These are phyloP conservation scores for Prochilodus magdalenae DNA, from an alignment of 2,113 vertebrate genomes.

Conservation along the genomic window DNA sequence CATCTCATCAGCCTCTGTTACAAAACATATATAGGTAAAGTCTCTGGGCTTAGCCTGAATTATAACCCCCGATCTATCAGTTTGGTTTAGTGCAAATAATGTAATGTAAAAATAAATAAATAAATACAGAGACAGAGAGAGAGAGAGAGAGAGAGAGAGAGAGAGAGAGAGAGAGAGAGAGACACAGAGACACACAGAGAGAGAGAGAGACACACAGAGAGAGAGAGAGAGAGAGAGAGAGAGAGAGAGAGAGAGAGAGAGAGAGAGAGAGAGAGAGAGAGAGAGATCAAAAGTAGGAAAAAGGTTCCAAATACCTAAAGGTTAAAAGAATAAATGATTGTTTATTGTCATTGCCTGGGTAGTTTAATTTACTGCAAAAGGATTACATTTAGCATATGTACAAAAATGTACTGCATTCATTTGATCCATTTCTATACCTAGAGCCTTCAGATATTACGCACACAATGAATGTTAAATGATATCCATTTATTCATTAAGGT, in stretches of 20 bases:
- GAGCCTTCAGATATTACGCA: conserved; percentile 8
- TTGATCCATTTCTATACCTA: conserved; percentile 5
- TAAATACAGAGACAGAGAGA: too few species aligned
- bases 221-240: too few species aligned
- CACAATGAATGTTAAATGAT: not conserved
- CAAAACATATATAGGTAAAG: not conserved
- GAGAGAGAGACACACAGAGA: too few species aligned
- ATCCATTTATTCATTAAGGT: not conserved
- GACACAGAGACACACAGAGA: too few species aligned
- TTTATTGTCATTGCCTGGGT: not conserved
- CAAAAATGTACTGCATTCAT: not conserved
- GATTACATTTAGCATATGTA: not conserved
- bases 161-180: too few species aligned
- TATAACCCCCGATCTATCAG: not conserved
- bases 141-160: too few species aligned
- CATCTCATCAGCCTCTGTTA: not conserved
- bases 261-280: too few species aligned
- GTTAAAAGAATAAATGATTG: not conserved
- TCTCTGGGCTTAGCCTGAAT: not conserved
- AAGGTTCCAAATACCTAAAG: not conserved
- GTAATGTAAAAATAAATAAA: too few species aligned
- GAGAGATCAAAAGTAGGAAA: too few species aligned
- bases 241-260: too few species aligned
- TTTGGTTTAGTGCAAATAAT: too few species aligned
- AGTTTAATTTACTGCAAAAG: too few species aligned